These are phyloP conservation scores for Oenanthe oenanthe DNA, from an alignment of 2,113 vertebrate species.

Conservation along the genomic window DNA sequence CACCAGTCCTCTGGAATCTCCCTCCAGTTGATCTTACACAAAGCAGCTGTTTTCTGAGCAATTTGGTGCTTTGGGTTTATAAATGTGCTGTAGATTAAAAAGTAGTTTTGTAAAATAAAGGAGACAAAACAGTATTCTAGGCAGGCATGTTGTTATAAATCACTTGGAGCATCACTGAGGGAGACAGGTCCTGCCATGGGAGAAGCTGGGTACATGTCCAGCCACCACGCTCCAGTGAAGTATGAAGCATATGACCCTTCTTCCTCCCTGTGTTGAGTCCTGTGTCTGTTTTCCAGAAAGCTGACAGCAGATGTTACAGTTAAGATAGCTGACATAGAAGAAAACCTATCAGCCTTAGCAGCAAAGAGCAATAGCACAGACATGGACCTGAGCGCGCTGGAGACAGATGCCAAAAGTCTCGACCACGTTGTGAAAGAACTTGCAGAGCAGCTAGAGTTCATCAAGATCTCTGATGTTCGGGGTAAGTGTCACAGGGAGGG, in stretches of 20 bases:
- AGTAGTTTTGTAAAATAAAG: conserved; percentile 11
- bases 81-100: conserved; percentile 39
- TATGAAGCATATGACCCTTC: background rate
- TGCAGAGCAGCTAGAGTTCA: conserved; percentile 89
- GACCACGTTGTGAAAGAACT: conserved; percentile 85
- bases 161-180: background rate
- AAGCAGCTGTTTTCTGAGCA: conserved; percentile 56
- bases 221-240: background rate
- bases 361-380: conserved; percentile 75
- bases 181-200: background rate
- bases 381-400: conserved; percentile 75
- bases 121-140: conserved; percentile 29
- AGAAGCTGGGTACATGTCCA: background rate
- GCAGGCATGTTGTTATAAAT: conserved; percentile 21
- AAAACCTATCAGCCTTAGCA: conserved; percentile 74
- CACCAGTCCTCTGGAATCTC: conserved; percentile 42
- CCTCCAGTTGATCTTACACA: conserved; percentile 8
- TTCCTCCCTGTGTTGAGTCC: background rate
- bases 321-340: conserved; percentile 83
- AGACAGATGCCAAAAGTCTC: conserved; percentile 82
- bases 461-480: conserved; percentile 94
- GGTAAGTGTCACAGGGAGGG: conserved; percentile 74
- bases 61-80: conserved; percentile 35
- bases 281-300: conserved; percentile 76
- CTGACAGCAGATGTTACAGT: conserved; percentile 83